phyloP scores from a whole-genome alignment of 2,797 vertebrate species.

The Coreius guichenoti region DNA sequence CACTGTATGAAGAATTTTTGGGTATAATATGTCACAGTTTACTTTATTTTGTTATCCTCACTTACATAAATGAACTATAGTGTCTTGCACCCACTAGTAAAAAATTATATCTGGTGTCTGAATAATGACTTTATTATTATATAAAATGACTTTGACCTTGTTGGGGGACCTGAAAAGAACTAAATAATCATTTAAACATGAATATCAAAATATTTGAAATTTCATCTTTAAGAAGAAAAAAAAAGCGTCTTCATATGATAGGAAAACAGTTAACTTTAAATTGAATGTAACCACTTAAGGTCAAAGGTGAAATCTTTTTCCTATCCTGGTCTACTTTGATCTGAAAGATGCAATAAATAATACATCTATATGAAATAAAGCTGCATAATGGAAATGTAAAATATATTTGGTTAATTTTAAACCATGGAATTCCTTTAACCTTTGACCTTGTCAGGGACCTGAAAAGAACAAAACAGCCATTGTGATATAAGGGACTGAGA shows the following conservation, averaged over 20 bases:
- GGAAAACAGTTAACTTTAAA: not conserved
- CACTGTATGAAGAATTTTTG: no score
- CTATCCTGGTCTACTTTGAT: not conserved
- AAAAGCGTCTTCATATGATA: not conserved
- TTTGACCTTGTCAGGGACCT: constrained; percentile 8
- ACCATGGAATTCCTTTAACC: not conserved
- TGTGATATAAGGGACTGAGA: not conserved
- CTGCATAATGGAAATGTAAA: not conserved
- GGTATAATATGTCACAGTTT: no score
- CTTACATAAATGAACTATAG: no score
- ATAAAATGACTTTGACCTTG: not conserved
- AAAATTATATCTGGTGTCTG: no score
- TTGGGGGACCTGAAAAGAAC: not conserved
- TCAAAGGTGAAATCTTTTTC: not conserved
- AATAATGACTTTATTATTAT: no score
- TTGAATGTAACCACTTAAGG: not conserved
- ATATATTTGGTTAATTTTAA: not conserved
- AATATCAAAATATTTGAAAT: not conserved
- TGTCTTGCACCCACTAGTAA: no score
- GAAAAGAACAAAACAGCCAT: constrained; percentile 1
- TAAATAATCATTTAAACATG: not conserved
- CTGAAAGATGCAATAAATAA: not conserved
- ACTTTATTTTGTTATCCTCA: no score
- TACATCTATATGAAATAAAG: not conserved
- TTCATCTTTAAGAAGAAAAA: not conserved